Evolutionary conservation across 2,888 invertebrate species (phyloP).

Genomic region (Mythimna loreyi): DNA sequence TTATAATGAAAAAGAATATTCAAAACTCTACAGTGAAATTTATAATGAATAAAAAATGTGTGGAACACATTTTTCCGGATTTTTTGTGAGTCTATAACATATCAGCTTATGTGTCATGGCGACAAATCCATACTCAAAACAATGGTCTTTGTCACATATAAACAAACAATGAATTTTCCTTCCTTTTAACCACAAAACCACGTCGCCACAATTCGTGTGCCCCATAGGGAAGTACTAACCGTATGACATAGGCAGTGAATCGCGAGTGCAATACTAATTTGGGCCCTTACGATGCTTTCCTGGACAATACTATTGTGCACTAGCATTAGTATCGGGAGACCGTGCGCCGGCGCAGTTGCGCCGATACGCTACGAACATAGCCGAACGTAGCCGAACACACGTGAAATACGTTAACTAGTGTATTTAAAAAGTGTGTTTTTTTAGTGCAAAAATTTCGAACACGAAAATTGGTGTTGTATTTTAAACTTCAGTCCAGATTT

Average conservation of each 20-base stretch:
- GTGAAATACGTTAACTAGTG: slow-evolving; percentile 51
- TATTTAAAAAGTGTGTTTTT: slow-evolving; percentile 55
- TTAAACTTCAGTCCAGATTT: slow-evolving; percentile 7
- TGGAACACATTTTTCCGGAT: too few relatives aligned
- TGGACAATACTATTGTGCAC: slow-evolving; percentile 77
- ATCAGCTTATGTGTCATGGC: background rate
- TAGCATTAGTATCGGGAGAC: slow-evolving; percentile 81
- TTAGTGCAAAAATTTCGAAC: slow-evolving; percentile 23
- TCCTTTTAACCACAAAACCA: background rate
- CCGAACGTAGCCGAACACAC: slow-evolving; percentile 56
- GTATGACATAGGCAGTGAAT: slow-evolving; percentile 59
- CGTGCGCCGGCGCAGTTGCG: slow-evolving; percentile 75
- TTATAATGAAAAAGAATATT: too few relatives aligned
- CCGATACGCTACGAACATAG: slow-evolving; percentile 60
- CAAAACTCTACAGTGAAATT: too few relatives aligned
- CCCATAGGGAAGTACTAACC: slow-evolving; percentile 34
- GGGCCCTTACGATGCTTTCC: slow-evolving; percentile 80
- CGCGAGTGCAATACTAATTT: slow-evolving; percentile 82
- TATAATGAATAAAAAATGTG: too few relatives aligned
- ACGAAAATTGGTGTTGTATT: slow-evolving; percentile 6
- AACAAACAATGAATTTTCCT: slow-evolving; percentile 13
- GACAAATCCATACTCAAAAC: background rate
- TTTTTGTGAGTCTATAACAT: too few relatives aligned
- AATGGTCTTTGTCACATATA: slow-evolving; percentile 12
- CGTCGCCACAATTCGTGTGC: slow-evolving; percentile 53